phyloP scores from a whole-genome alignment of 2,888 invertebrate species.

The Chrysolina oricalcia region DNA sequence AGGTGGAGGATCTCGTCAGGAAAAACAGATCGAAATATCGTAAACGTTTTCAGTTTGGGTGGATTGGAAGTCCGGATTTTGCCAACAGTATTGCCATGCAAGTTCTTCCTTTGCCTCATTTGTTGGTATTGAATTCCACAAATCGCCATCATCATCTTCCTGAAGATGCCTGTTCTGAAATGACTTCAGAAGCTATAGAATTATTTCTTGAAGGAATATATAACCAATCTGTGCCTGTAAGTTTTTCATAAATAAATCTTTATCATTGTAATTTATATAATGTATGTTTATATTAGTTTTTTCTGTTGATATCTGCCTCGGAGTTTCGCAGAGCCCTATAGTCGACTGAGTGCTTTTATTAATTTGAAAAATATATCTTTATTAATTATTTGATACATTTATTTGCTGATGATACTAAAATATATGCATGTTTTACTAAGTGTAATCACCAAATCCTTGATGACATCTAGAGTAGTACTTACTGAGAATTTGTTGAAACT shows the following conservation, averaged over 20 bases:
- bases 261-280: no score
- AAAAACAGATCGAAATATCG: slow-evolving; percentile 86
- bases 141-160: slow-evolving; percentile 94
- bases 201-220: slow-evolving; percentile 85
- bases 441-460: no score
- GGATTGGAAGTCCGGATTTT: slow-evolving; percentile 92
- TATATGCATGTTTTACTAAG: no score
- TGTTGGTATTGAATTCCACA: slow-evolving; percentile 91
- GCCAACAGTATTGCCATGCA: slow-evolving; percentile 95
- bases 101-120: slow-evolving; percentile 55
- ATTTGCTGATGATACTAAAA: no score
- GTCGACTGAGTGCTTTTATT: no score
- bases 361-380: no score
- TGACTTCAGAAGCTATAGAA: slow-evolving; percentile 77
- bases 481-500: no score
- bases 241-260: slow-evolving; percentile 44
- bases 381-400: no score
- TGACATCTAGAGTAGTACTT: no score
- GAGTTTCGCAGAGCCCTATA: no score
- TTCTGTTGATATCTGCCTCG: no score
- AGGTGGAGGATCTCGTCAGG: slow-evolving; percentile 76
- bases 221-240: slow-evolving; percentile 85
- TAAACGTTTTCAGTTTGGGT: slow-evolving; percentile 91
- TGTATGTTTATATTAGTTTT: no score
- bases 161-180: slow-evolving; percentile 71